phyloP scores from a whole-genome alignment of 2,888 invertebrate species.

The Pollenia amentaria region DNA sequence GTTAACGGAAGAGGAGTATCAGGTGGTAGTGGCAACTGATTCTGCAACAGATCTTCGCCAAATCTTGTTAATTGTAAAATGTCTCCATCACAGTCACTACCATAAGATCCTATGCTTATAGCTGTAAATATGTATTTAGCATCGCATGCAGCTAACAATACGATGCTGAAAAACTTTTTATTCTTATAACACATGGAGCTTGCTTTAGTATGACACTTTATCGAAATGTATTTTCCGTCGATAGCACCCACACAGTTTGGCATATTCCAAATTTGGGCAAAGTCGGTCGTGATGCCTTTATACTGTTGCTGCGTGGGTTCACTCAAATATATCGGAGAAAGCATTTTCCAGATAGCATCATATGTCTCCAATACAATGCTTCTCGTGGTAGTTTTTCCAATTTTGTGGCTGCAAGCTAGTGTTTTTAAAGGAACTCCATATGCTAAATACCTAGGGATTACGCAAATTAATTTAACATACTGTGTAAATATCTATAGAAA shows the following conservation, averaged over 20 bases:
- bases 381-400: background rate
- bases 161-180: constrained; percentile 2
- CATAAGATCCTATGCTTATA: constrained; percentile 6
- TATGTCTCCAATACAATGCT: too few relatives aligned
- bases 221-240: too few relatives aligned
- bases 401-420: constrained; percentile 8
- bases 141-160: constrained; percentile 32
- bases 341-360: too few relatives aligned
- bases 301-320: constrained; percentile 48
- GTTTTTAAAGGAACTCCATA: constrained; percentile 6
- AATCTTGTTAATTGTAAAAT: constrained; percentile 47
- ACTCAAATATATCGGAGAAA: constrained; percentile 38
- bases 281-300: constrained; percentile 32
- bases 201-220: too few relatives aligned
- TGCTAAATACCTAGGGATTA: background rate
- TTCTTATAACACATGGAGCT: constrained; percentile 3
- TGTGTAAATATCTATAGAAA: background rate
- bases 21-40: constrained; percentile 8
- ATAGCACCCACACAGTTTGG: background rate
- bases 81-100: constrained; percentile 14
- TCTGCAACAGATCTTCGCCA: constrained; percentile 38
- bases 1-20: background rate
- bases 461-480: background rate
- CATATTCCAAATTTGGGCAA: constrained; percentile 16
- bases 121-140: constrained; percentile 18